Evolutionary conservation across 2,888 invertebrate genomes (phyloP), one percentile per base, ranked within the genome.

Genomic region (Penaeus monodon): DNA sequence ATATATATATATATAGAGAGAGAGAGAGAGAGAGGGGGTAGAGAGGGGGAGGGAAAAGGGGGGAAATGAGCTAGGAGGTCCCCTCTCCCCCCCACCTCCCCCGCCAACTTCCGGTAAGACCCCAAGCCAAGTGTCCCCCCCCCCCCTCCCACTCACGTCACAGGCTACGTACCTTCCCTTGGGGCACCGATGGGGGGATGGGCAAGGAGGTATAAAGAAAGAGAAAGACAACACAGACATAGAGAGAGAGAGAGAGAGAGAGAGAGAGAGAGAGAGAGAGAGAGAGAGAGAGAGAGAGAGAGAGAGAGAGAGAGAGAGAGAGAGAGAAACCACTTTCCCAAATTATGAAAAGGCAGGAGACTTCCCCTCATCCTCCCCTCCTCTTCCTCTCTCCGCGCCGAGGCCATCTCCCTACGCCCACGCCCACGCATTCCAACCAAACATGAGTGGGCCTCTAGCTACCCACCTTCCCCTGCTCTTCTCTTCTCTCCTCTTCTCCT

Each of bases 251-350:
- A 38, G 33, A 22, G 73, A 38, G 73, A 4, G 73, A 29, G 38
- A 38, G 33, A 74, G 73, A 17, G 38, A 29, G 73, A 22, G 73
- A 74, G 73, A 12, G 78, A 57, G 78, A 24, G 49, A 49, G 49
- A 57, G 78, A 78, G 24, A 24, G 38, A 44, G 44, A 78, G 49
- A 44, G 44, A 49, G 78, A 44, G 44, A 78, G 38, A 78, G 44
- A 44, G 44, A 29, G 49, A 78, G 78, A 78, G 44, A 78, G 78
- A 44, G 44, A 10, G 44, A 44, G 44, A 44, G 44, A 44, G 44
- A 44, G 44, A 44, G 0, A 44, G 10, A 44, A 44, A 44, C 7
- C 44, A 44, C 44, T 10, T 44, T 44, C 44, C 44, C 44, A 6
- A 44, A 6, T 44, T 44, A 44, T 44, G 10, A 44, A 44, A 10